Base-by-base conservation (phyloP, 2,113 vertebrate genomes). In the Uria lomvia region DNA sequence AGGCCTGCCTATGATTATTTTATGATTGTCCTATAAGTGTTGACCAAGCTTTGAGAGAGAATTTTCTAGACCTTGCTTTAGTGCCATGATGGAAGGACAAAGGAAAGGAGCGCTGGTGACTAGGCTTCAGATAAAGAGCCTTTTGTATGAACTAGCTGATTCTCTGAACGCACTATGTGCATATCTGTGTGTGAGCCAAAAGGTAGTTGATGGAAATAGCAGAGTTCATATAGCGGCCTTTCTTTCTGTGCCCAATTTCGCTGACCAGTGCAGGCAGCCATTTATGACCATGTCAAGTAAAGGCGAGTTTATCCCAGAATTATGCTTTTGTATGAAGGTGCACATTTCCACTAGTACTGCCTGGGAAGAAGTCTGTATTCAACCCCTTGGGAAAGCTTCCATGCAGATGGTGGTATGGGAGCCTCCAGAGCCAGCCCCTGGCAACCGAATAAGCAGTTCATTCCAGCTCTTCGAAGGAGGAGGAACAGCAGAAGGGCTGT, bases 331-430 rank as follows among this genome's bases (percentile, higher is more conserved):
- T 74, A 36, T 84, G 52, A 72, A 85, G 49, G 20, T 70, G 30
- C 70, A 62, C 43, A 12, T 71, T 88, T 85, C 77, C 53, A 62
- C 66, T 90, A 32, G 36, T 86, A 93, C 76, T 92, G 38, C 56
- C 60, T 91, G 79, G 79, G 94, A 97, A 91, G 42, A 80, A 88
- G 30, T 88, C n/a, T 92, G 49, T 86, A 45, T 89, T 94, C 38
- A 92, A 49, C 36, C 88, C 45, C 76, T 42, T 89, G 83, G 91
- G 92, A 93, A 68, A 50, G 13, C 23, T 89, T 84, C 53, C 8
- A 38, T 84, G 79, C 94, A 94, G 81, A 88, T 96, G 90, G 88
- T 95, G 78, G 84, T 96, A 78, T 52, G 67, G 78, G 56, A 93
- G 38, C 50, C 82, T 74, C 75, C 22, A 90, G 78, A 90, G 72